These are phyloP conservation scores for Episyrphus balteatus DNA, from an alignment of 1,140 invertebrate genomes.

Conservation along the genomic window DNA sequence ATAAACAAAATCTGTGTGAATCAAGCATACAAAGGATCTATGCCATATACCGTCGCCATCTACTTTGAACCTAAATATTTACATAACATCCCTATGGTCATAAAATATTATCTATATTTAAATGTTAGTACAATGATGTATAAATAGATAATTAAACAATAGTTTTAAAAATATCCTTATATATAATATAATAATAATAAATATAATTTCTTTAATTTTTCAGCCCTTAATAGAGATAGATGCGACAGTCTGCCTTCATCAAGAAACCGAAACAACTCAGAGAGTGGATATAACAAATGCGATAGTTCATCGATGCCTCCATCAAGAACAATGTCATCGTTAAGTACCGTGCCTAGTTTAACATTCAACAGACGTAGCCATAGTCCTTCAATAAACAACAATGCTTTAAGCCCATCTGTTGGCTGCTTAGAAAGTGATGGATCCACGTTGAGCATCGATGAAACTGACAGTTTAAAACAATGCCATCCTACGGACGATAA, in stretches of 20 bases:
- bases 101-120: no score
- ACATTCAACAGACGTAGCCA: constrained; percentile 48
- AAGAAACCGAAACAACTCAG: constrained; percentile 41
- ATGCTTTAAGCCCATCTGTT: constrained; percentile 35
- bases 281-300: constrained; percentile 45
- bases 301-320: constrained; percentile 11
- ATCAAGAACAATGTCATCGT: constrained; percentile 39
- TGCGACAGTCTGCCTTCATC: constrained; percentile 65
- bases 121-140: no score
- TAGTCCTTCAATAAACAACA: constrained; percentile 47
- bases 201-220: background rate
- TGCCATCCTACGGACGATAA: constrained; percentile 53
- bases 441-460: constrained; percentile 57
- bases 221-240: constrained; percentile 45
- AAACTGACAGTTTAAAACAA: constrained; percentile 36
- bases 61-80: no score
- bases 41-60: no score
- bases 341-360: constrained; percentile 15
- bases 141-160: no score
- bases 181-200: no score
- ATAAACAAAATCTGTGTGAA: no score
- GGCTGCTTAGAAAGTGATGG: constrained; percentile 59
- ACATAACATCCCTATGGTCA: no score
- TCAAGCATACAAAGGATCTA: no score
- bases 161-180: no score